A percentile compares a stretch with the other conserved stretches of the same genome.
phyloP scores from a whole-genome alignment of 2,888 invertebrate genomes.

The Cheilosia urbana region DNA sequence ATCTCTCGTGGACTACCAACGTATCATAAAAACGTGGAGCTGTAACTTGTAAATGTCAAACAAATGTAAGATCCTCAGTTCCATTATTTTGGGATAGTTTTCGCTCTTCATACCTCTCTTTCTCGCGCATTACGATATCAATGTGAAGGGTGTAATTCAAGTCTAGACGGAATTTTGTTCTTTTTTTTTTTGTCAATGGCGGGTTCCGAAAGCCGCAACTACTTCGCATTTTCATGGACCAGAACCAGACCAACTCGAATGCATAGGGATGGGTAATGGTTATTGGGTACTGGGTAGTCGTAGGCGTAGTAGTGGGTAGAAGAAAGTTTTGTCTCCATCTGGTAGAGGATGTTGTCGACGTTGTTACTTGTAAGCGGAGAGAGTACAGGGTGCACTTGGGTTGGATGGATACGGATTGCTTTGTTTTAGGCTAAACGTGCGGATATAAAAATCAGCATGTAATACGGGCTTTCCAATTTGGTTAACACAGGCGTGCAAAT shows the following conservation, averaged over 20 bases:
- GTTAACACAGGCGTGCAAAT: too few relatives aligned
- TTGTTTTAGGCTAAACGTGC: neutral
- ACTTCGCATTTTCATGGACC: constrained; percentile 61
- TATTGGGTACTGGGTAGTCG: neutral
- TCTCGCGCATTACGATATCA: constrained; percentile 20
- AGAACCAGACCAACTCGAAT: constrained; percentile 3
- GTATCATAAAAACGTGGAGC: constrained; percentile 17
- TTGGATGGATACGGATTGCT: neutral
- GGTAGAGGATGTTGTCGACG: neutral
- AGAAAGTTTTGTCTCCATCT: constrained; percentile 27
- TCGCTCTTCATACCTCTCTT: constrained; percentile 60
- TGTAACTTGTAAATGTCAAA: constrained; percentile 67
- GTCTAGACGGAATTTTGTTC: constrained; percentile 63
- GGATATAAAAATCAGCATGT: too few relatives aligned
- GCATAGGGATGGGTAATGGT: neutral
- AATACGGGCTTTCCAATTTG: too few relatives aligned
- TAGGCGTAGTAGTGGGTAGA: neutral
- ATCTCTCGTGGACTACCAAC: constrained; percentile 48
- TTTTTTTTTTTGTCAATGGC: constrained; percentile 29
- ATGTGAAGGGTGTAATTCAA: constrained; percentile 53
- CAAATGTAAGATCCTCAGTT: constrained; percentile 38
- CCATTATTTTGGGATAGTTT: constrained; percentile 34
- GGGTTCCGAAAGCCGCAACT: constrained; percentile 5
- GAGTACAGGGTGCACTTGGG: neutral
- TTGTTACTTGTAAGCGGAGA: neutral